Evolutionary conservation across 2,797 vertebrate species (phyloP), one percentile per base, ranked within the genome.

Genomic region (Kryptolebias ocellatus): DNA sequence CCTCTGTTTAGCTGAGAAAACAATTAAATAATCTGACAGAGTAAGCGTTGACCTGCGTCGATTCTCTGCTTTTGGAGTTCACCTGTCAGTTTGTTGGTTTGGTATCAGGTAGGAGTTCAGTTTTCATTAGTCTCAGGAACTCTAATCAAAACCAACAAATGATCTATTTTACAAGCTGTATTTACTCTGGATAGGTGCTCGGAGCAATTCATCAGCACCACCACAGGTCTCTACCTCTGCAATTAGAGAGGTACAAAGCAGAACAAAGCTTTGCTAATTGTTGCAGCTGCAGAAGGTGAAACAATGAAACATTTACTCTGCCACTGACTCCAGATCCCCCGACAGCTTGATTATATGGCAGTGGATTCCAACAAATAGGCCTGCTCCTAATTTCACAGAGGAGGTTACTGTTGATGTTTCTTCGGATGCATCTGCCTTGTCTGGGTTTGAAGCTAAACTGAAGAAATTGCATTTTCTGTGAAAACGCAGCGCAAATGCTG

Each of bases 81-180:
- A 34, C 16, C 47, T 28, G 53, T 58, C 55, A 64, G 4, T 74
- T 29, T 71, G 60, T 63, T 2, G 15, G 69, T 79, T 72, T 82
- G 70, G 67, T 15, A 74, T 79, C 5, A 53, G 53, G 52, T 51
- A 6, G 8, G 45, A 44, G 24, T 66, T 44, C n/a, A 34, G 54
- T 46, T 67, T 15, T 63, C 20, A 20, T 58, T 54, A 11, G 49
- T 71, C 29, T 53, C 67, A 59, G 37, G 60, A 53, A 69, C 2
- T 0, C 6, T 53, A 34, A 78, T 75, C n/a, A 66, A 74, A 64
- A 49, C 6, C 0, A 5, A 1, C 15, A 58, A 16, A 24, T 53
- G 49, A 12, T 58, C 51, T 54, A 42, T 63, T 1, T 77, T 28
- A 15, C 28, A 72, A 72, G 45, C 20, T 56, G 28, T 27, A 17